Conservation (phyloP, 2,797 vertebrate genomes). For the Muraenolepis orangiensis region DNA sequence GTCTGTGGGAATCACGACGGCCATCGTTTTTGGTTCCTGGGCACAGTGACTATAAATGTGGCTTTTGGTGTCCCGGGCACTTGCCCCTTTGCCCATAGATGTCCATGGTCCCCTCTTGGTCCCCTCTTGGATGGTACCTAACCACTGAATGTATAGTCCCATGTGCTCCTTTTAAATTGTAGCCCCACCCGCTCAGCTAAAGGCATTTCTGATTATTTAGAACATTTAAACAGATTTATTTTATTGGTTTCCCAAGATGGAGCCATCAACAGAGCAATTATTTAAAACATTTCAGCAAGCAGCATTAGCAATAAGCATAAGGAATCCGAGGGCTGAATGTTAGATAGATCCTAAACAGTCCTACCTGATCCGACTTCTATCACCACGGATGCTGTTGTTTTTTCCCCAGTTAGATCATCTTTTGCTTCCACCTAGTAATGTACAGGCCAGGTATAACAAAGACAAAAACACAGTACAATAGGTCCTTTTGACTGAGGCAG, state of each 20-base stretch:
- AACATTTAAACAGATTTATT: neutral
- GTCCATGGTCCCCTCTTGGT: too few species aligned
- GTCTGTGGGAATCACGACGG: too few species aligned
- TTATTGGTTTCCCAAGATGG: too few species aligned
- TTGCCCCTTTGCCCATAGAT: too few species aligned
- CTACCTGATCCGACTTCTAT: slow-evolving; percentile 66
- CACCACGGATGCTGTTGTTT: slow-evolving; percentile 28
- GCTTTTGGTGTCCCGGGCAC: too few species aligned
- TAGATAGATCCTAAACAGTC: neutral
- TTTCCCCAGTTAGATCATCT: slow-evolving; percentile 52
- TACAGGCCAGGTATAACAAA: neutral
- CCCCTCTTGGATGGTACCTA: too few species aligned
- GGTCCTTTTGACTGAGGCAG: neutral
- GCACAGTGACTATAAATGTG: too few species aligned
- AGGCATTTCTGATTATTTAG: neutral
- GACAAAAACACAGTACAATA: neutral
- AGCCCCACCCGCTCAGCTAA: too few species aligned
- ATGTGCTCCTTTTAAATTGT: too few species aligned
- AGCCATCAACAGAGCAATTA: too few species aligned
- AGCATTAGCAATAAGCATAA: neutral
- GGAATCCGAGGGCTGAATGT: neutral
- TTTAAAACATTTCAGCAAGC: neutral
- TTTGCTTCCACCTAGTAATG: slow-evolving; percentile 56
- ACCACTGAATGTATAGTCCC: too few species aligned
- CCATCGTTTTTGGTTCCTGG: too few species aligned